Evolutionary conservation across 1,140 invertebrate species (phyloP).

Genomic region (Calosoma granatense): DNA sequence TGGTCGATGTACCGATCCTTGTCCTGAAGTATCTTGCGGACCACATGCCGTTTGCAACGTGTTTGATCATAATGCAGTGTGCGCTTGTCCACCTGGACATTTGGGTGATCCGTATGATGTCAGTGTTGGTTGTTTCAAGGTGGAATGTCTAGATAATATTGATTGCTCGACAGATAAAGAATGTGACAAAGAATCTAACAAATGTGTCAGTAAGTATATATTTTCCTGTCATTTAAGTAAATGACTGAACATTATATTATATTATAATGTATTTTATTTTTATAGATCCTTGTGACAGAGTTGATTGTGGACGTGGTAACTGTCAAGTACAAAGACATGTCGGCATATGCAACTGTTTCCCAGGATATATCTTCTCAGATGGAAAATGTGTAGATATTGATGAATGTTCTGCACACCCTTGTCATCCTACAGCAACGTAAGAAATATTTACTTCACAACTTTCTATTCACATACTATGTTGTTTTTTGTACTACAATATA

Average conservation of each 20-base stretch:
- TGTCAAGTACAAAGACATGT: conserved; percentile 60
- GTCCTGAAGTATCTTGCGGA: conserved; percentile 55
- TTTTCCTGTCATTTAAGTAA: no score
- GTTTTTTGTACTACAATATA: no score
- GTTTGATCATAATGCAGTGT: conserved; percentile 55
- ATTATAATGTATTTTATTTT: conserved; percentile 22
- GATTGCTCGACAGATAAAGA: conserved; percentile 66
- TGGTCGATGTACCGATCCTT: conserved; percentile 68
- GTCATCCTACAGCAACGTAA: conserved; percentile 62
- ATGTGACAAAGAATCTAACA: conserved; percentile 62
- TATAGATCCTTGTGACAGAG: conserved; percentile 63
- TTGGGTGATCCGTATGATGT: conserved; percentile 67
- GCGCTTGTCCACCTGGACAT: conserved; percentile 65
- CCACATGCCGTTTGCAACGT: conserved; percentile 61
- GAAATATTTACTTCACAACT: conserved; percentile 15
- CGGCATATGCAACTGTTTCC: conserved; percentile 59
- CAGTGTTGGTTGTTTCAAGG: conserved; percentile 66
- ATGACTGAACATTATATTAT: conserved; percentile 7
- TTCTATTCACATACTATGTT: background rate
- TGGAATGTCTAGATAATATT: conserved; percentile 65
- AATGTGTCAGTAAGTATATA: conserved; percentile 56
- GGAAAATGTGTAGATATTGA: conserved; percentile 70
- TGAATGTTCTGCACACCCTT: conserved; percentile 65
- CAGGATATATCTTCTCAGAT: conserved; percentile 57
- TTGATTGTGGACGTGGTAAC: conserved; percentile 61